phyloP scores from a whole-genome alignment of 2,888 invertebrate species.

The Ectobius pallidus region DNA sequence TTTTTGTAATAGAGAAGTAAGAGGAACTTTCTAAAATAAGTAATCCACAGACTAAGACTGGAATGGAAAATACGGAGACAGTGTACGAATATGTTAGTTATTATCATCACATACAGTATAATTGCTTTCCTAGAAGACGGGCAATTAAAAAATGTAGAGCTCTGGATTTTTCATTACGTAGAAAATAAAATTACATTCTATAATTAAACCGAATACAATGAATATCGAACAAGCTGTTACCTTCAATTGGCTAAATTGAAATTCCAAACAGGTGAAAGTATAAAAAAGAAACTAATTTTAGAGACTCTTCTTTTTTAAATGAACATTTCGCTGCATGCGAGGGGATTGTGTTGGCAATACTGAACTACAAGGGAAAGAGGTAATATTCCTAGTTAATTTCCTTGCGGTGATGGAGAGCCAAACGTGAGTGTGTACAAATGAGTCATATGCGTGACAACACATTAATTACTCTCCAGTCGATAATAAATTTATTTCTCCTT shows the following conservation, averaged over 20 bases:
- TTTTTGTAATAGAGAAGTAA: too few relatives aligned
- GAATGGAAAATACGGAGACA: too few relatives aligned
- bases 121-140: too few relatives aligned
- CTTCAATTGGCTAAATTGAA: not conserved
- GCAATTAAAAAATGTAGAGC: too few relatives aligned
- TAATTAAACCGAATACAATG: not conserved
- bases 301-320: not conserved
- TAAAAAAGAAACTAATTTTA: not conserved
- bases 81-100: too few relatives aligned
- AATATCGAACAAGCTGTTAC: not conserved
- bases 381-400: too few relatives aligned
- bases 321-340: not conserved
- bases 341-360: not conserved
- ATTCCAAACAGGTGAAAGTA: slow-evolving; percentile 14
- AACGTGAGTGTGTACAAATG: slow-evolving; percentile 16
- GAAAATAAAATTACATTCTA: not conserved
- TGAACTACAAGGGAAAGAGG: not conserved
- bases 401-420: not conserved
- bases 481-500: slow-evolving; percentile 23
- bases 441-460: slow-evolving; percentile 21
- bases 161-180: not conserved
- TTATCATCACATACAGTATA: too few relatives aligned
- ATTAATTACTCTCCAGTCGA: slow-evolving; percentile 16
- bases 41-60: too few relatives aligned
- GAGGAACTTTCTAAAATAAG: too few relatives aligned